Conservation (phyloP, 1,140 invertebrate species). For the Zaprionus ornatus region DNA sequence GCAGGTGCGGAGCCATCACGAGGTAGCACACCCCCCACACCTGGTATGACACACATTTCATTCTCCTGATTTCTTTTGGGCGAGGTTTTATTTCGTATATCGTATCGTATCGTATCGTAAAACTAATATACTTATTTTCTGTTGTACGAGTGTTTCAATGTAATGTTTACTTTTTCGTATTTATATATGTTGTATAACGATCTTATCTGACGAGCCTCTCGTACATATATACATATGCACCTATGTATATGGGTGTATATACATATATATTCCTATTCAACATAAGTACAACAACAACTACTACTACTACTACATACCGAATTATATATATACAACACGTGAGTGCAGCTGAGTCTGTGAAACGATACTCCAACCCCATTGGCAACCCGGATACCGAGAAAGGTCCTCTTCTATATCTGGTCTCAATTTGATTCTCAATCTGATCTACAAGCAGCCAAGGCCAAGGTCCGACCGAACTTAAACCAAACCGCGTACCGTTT, state of each 20-base stretch:
- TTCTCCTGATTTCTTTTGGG: conserved; percentile 68
- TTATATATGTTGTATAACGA: conserved; percentile 40
- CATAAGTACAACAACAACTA: conserved; percentile 15
- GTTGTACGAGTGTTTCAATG: conserved; percentile 46
- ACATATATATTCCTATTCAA: conserved; percentile 16
- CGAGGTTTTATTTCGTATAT: conserved; percentile 78
- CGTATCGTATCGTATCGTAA: conserved; percentile 30
- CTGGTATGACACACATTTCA: conserved; percentile 90
- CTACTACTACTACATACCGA: conserved; percentile 13
- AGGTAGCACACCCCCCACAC: conserved; percentile 99
- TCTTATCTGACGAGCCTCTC: conserved; percentile 30
- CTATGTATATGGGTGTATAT: not conserved
- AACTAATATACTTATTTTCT: conserved; percentile 25
- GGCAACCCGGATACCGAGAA: conserved; percentile 13
- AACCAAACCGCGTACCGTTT: conserved; percentile 14
- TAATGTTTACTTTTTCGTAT: conserved; percentile 40
- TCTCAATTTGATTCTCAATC: not conserved
- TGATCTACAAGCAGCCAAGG: conserved; percentile 21
- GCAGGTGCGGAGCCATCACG: conserved; percentile 91
- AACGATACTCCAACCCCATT: conserved; percentile 17
- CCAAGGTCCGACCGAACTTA: conserved; percentile 23
- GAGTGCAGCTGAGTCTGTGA: conserved; percentile 30
- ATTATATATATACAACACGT: conserved; percentile 10
- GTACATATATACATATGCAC: not conserved
- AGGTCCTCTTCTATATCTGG: conserved; percentile 9